Evolutionary conservation across 2,797 vertebrate genomes (phyloP).

Genomic region (Sparidentex hasta): DNA sequence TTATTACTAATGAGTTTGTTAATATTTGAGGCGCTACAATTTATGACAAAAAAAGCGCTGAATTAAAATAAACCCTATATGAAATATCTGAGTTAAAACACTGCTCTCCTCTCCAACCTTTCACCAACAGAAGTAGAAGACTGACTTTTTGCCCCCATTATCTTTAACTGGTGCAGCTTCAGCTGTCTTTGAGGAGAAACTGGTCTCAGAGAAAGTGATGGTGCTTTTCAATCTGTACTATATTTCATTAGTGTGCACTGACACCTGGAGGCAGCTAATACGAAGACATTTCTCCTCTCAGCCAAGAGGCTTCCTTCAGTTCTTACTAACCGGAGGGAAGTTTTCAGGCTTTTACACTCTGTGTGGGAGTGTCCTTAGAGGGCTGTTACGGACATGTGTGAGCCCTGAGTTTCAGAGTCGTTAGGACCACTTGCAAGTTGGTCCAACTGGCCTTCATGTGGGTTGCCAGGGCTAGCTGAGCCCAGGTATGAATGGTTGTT

Average conservation of each 20-base stretch:
- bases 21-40: slow-evolving; percentile 3
- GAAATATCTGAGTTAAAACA: background rate
- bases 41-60: background rate
- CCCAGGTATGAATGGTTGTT: no score
- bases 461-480: no score
- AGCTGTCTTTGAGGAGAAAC: background rate
- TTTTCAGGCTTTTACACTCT: no score
- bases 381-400: no score
- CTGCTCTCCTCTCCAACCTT: background rate
- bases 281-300: no score
- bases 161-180: rapidly evolving
- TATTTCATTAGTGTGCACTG: slow-evolving; percentile 39
- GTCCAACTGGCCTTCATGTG: no score
- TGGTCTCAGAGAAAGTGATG: background rate
- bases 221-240: background rate
- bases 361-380: no score
- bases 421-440: no score
- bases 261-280: slow-evolving; percentile 50
- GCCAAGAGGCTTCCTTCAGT: no score
- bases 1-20: background rate
- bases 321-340: no score
- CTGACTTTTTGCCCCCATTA: background rate
- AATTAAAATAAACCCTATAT: background rate
- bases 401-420: no score
- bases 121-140: no score